phyloP scores from a whole-genome alignment of 2,888 invertebrate genomes.

The Acholoe squamosa region DNA sequence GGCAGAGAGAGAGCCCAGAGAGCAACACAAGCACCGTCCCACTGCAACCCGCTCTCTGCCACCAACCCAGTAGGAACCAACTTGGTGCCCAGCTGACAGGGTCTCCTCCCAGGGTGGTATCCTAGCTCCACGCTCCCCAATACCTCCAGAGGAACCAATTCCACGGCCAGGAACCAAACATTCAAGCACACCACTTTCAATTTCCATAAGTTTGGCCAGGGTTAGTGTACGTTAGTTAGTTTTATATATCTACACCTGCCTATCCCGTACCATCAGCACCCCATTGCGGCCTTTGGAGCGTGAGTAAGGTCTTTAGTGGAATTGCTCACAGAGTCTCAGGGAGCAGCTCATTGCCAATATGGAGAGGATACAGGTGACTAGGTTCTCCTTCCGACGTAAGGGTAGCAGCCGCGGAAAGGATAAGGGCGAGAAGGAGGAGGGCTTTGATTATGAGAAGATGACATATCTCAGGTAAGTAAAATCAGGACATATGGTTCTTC shows the following conservation, averaged over 20 bases:
- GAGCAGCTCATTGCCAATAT: constrained; percentile 67
- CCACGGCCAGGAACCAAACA: neutral
- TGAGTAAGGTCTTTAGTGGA: too few species aligned
- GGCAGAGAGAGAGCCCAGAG: neutral
- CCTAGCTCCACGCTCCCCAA: neutral
- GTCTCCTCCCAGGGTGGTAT: neutral
- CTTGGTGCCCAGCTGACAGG: neutral
- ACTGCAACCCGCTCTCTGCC: neutral
- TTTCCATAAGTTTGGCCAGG: too few species aligned
- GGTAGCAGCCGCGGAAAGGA: constrained; percentile 77
- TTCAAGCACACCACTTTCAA: too few species aligned
- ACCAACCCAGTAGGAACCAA: neutral
- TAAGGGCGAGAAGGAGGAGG: constrained; percentile 70
- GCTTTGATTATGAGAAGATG: constrained; percentile 66
- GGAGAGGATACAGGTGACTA: constrained; percentile 79
- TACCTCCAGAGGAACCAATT: neutral
- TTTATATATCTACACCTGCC: too few species aligned
- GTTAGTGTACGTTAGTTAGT: too few species aligned
- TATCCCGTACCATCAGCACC: too few species aligned
- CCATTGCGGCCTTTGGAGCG: too few species aligned
- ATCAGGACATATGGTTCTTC: too few species aligned
- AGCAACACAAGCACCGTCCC: neutral
- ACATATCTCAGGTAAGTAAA: constrained; percentile 67
- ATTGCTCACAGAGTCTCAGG: neutral
- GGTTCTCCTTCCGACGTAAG: constrained; percentile 79